phyloP scores from a whole-genome alignment of 2,797 vertebrate genomes.

The Anomalospiza imberbis region DNA sequence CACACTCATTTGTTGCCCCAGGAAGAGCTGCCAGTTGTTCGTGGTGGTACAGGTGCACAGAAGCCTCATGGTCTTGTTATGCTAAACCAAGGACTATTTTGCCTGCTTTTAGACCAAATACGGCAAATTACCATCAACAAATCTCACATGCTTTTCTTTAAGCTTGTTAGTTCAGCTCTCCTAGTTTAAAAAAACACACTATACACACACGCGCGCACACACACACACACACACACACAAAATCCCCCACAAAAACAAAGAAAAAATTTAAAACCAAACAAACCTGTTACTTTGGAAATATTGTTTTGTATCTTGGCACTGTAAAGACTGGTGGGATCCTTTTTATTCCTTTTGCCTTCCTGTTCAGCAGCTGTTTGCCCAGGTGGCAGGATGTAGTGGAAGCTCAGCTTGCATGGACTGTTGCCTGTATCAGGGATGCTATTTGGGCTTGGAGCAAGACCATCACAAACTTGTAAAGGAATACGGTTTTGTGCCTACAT shows the following conservation, averaged over 20 bases:
- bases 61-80: neutral
- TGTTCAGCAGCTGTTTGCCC: conserved; percentile 20
- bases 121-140: neutral
- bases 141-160: neutral
- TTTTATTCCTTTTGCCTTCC: conserved; percentile 11
- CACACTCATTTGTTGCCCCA: neutral
- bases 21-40: neutral
- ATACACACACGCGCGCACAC: no score
- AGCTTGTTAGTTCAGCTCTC: neutral
- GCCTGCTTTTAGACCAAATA: neutral
- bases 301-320: neutral
- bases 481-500: neutral
- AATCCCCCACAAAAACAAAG: neutral
- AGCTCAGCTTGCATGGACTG: neutral
- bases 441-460: neutral
- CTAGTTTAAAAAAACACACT: neutral
- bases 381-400: conserved; percentile 46
- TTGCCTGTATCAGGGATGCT: neutral
- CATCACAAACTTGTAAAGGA: neutral
- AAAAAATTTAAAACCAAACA: neutral
- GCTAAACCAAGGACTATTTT: neutral
- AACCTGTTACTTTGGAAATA: neutral
- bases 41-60: neutral
- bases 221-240: no score
- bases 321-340: neutral